Evolutionary conservation across 1,140 invertebrate genomes (phyloP), one percentile per base, ranked within the genome.

Genomic region (Protaetia brevitarsis): DNA sequence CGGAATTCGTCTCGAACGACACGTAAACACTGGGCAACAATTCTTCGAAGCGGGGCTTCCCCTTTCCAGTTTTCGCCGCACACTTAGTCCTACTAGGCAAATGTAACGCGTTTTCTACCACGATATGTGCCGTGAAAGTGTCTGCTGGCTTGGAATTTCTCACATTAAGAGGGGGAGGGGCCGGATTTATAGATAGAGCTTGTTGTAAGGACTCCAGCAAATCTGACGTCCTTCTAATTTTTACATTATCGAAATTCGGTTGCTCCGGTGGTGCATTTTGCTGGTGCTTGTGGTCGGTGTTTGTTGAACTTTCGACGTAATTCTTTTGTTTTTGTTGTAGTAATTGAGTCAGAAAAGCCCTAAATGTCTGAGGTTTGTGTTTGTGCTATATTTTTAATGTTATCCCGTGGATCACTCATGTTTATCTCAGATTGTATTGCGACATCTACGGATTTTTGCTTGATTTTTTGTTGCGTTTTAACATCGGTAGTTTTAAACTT

Each of bases 81-180:
- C 74, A 36, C 69, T 71, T 77, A 77, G 78, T 59, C 79, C 80
- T 66, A 81, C 78, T 77, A 0, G 84, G 84, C 65, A 87, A 76
- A 71, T 86, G 82, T 26, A 84, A 75, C 11, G 85, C 86, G 63
- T 80, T 80, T 31, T 85, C 81, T 51, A 86, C 83, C 29, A 81
- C 77, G 11, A 87, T 73, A n/a, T 79, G 73, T 29, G 81, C 82
- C 73, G 78, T 80, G 58, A 80, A 82, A 26, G 60, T 67, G 23
- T 51, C 41, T 10, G 11, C 1, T 51, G 41, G 5, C 11, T 51
- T 10, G 2, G 41, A 1, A 29, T 13, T n/a, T 59, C 11, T n/a
- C n/a, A n/a, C n/a, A n/a, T n/a, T n/a, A n/a, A n/a, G n/a, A n/a
- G n/a, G n/a, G n/a, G n/a, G n/a, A 1, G 57, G 11, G 3, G 8